These are phyloP conservation scores for Schlechtendalia chinensis DNA, from an alignment of 1,140 invertebrate species.

Conservation along the genomic window DNA sequence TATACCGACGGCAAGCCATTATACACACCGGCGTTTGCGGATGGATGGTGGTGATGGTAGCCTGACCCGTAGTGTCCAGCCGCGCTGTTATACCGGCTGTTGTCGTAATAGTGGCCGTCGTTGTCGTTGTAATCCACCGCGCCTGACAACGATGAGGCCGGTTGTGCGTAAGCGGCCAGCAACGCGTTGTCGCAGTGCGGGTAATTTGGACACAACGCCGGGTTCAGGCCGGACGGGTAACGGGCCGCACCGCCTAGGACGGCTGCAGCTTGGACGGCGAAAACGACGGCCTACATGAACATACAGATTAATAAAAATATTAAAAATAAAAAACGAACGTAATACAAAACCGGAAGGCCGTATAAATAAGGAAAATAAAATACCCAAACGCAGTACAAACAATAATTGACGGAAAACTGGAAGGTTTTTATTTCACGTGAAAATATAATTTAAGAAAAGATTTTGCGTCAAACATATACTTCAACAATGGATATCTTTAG, in stretches of 20 bases:
- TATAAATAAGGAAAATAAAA: too few species aligned
- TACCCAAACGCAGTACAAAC: too few species aligned
- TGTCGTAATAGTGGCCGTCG: conserved; percentile 54
- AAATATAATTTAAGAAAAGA: background rate
- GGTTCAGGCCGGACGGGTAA: conserved; percentile 61
- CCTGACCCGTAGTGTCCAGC: background rate
- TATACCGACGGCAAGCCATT: conserved; percentile 54
- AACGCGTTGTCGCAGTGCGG: conserved; percentile 59
- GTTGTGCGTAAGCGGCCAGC: conserved; percentile 55
- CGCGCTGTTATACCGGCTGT: too few species aligned
- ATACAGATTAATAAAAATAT: background rate
- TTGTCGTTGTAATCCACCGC: conserved; percentile 47
- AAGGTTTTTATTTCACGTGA: too few species aligned
- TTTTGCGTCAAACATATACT: background rate
- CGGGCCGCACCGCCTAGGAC: conserved; percentile 21
- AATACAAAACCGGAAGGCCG: too few species aligned
- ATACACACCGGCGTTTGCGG: background rate
- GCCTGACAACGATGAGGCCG: conserved; percentile 52
- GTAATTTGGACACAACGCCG: conserved; percentile 61
- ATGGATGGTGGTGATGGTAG: conserved; percentile 8
- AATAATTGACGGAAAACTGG: background rate
- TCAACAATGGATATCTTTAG: background rate
- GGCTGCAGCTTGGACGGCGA: background rate
- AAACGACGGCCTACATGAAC: conserved; percentile 13
- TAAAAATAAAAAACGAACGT: too few species aligned